A percentile compares a stretch with the other conserved stretches of the same genome.
phyloP scores from a whole-genome alignment of 2,888 invertebrate genomes.

The Ariolimax columbianus region DNA sequence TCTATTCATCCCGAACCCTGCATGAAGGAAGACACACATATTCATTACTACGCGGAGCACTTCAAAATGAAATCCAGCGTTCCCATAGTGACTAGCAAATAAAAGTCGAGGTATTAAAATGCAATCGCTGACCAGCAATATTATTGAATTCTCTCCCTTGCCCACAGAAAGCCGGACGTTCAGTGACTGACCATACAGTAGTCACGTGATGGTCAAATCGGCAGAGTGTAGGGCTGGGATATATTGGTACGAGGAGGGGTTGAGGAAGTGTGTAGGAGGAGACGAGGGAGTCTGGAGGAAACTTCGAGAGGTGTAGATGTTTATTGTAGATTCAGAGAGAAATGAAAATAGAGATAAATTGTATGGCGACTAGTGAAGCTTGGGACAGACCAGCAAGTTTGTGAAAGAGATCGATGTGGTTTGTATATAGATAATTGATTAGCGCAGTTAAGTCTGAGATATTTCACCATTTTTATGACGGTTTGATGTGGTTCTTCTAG shows the following conservation, averaged over 20 bases:
- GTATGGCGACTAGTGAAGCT: too few species aligned
- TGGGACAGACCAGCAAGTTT: too few species aligned
- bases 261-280: not conserved
- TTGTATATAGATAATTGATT: too few species aligned
- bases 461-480: too few species aligned
- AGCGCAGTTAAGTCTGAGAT: too few species aligned
- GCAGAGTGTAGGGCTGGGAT: not conserved
- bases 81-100: constrained; percentile 29
- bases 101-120: constrained; percentile 40
- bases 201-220: too few species aligned
- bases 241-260: not conserved
- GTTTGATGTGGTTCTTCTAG: too few species aligned
- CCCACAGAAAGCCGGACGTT: not conserved
- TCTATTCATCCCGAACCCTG: not conserved
- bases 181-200: constrained; percentile 13
- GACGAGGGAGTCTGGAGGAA: not conserved
- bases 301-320: not conserved
- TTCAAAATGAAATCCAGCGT: constrained; percentile 40
- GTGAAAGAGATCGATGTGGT: too few species aligned
- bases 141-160: constrained; percentile 32
- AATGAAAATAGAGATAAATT: too few species aligned
- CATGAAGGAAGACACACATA: not conserved
- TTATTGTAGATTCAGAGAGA: not conserved
- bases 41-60: constrained; percentile 7
- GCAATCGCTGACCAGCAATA: constrained; percentile 47